Percentiles rank a stretch among this genome's conserved stretches.
Evolutionary conservation across 2,113 vertebrate genomes (phyloP).

Genomic region (Copsychus sechellarum): DNA sequence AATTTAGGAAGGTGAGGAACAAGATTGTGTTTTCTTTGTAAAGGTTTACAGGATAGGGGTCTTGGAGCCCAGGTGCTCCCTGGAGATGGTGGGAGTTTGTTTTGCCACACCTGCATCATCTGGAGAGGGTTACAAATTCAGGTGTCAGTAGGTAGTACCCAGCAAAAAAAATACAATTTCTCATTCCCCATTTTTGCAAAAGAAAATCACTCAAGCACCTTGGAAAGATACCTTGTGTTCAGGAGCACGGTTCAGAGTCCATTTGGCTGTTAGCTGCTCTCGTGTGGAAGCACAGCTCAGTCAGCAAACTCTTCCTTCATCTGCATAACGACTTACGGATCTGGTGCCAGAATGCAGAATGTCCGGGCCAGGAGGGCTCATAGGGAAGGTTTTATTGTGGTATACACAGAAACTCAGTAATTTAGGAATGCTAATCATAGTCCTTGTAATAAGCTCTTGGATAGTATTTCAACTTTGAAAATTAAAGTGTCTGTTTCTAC

Average conservation of each 20-base stretch:
- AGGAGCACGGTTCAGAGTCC: neutral
- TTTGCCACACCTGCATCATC: neutral
- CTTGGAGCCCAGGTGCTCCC: accelerated
- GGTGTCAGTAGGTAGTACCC: neutral
- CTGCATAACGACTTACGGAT: neutral
- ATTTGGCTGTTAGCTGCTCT: neutral
- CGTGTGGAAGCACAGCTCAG: neutral
- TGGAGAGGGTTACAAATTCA: neutral
- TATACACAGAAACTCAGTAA: neutral
- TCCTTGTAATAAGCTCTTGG: neutral
- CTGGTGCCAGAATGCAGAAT: neutral
- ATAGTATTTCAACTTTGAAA: neutral
- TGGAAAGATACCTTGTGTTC: neutral
- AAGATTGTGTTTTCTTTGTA: neutral
- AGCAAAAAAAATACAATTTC: neutral
- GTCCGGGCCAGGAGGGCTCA: neutral
- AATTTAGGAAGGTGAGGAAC: neutral
- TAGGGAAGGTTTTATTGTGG: neutral
- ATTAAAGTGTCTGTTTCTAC: neutral
- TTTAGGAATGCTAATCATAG: neutral
- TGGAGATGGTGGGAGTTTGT: neutral
- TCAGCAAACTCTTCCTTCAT: neutral
- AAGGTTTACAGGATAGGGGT: neutral
- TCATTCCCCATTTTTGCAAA: neutral
- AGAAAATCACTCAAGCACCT: neutral